Base-by-base conservation (phyloP, 2,113 vertebrate species). In the Pipa parva region DNA sequence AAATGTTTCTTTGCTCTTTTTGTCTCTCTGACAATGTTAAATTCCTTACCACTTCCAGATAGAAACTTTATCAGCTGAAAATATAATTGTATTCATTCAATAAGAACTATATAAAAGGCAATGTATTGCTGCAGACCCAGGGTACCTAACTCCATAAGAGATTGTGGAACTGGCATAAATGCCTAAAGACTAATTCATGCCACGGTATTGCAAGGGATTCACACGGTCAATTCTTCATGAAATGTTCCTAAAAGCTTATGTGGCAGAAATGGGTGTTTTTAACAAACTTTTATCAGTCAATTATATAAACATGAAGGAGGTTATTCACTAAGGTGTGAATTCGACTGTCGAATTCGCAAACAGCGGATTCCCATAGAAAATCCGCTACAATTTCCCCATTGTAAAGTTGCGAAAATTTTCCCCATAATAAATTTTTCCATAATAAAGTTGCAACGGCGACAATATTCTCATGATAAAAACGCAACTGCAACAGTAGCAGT, bases 161-260 rank as follows among this genome's bases (percentile, higher is more conserved):
- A 50, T 27, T 48, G 8, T 22, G 24, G 5, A 21, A 50, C 5
- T 11, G 25, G 67, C 73, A 67, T 64, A 75, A 70, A 76, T 49
- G 71, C 72, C 74, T 74, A 60, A 64, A 17, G 22, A 63, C 20
- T 11, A 51, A 12, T 37, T 29, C 36, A 46, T 20, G n/a, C n/a
- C n/a, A 50, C 36, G 28, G 24, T 18, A n/a, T 25, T 4, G 9
- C 10, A 49, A 11, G 46, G 24, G 21, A 25, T 50, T 7, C 13
- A 11, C 10, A 5, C 33, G 27, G 20, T 50, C 27, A 7, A 7
- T 20, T 48, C 24, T 46, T 18, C 15, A 42, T 26, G n/a, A n/a
- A n/a, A n/a, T 45, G 4, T 8, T 1, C 7, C 28, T 11, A 17
- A 22, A 46, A 13, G 27, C 21, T n/a, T 26, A 29, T 8, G 5